Base-by-base conservation (phyloP, 2,797 vertebrate genomes). In the Ateles fusciceps region DNA sequence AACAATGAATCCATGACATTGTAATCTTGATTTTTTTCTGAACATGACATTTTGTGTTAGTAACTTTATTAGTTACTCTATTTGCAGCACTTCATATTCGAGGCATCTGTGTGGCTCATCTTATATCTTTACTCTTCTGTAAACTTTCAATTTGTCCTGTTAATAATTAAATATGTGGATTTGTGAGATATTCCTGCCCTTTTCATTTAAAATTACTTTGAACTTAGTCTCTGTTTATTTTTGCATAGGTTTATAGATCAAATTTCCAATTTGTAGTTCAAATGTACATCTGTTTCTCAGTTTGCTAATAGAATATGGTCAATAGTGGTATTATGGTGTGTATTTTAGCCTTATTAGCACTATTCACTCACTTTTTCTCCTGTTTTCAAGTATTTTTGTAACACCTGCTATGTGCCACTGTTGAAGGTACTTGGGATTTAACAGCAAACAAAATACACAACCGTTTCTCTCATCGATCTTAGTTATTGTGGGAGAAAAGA, bases 11-110 rank as follows among this genome's bases (percentile, higher is more conserved):
- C 26, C 72, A 64, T 44, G 83, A 52, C 59, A 94, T 44, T 71
- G 22, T 95, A 91, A 75, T 85, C 79, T 92, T 72, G 50, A 97
- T 85, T 94, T 94, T 94, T 95, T 96, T 89, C 83, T 55, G 55
- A 95, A 96, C 14, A 48, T 97, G 87, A 96, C 83, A 96, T 72
- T 94, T 85, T 61, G 21, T 92, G 50, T 91, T 81, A 72, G 46
- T 84, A 59, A 93, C 74, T 95, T 95, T 88, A 95, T 96, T 95
- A 96, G 79, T 86, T 85, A n/a, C 44, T 93, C 7, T 85, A 48
- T 90, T 87, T 94, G 48, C 1, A 76, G 26, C 57, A 26, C 42
- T 92, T 96, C 46, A 39, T 79, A 75, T 80, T 91, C 0, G 0
- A 46, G 28, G 7, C 89, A 68, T 95, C 71, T 83, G 3, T 1